Conservation (phyloP, 2,888 invertebrate genomes). For the Sphaeridia pumilis region DNA sequence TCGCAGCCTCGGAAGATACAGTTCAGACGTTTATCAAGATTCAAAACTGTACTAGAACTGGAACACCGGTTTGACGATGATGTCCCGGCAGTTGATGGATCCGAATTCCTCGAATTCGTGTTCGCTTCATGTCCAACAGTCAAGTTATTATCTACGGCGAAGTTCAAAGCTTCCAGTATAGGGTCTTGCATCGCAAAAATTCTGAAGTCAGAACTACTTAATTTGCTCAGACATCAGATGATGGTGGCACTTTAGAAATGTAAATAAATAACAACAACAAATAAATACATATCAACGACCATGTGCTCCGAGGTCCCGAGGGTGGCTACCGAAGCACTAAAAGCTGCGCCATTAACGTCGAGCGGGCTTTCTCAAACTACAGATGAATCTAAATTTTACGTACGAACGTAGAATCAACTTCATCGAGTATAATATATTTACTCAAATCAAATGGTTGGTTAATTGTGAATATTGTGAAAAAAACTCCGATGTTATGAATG, state of each 20-base stretch:
- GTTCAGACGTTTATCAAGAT: slow-evolving; percentile 1
- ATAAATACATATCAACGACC: no score
- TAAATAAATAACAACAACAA: no score
- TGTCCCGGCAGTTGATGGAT: background rate
- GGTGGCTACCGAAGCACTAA: background rate
- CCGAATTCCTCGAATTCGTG: background rate
- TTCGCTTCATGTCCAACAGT: background rate
- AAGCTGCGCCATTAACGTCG: background rate
- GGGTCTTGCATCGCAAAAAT: slow-evolving; percentile 31
- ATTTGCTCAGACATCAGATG: no score
- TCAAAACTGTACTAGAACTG: background rate
- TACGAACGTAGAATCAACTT: background rate
- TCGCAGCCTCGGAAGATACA: slow-evolving; percentile 5
- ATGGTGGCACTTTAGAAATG: no score
- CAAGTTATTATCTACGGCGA: slow-evolving; percentile 23
- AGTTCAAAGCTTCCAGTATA: slow-evolving; percentile 30
- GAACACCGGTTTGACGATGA: background rate
- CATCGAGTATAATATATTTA: no score
- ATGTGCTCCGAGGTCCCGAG: no score
- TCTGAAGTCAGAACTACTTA: no score
- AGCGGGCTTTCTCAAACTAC: background rate
- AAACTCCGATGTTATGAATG: no score
- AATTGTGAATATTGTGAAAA: no score
- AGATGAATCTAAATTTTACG: background rate
- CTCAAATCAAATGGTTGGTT: no score